These are phyloP conservation scores for Ceratothoa steindachneri DNA, from an alignment of 2,888 invertebrate genomes.

Conservation along the genomic window DNA sequence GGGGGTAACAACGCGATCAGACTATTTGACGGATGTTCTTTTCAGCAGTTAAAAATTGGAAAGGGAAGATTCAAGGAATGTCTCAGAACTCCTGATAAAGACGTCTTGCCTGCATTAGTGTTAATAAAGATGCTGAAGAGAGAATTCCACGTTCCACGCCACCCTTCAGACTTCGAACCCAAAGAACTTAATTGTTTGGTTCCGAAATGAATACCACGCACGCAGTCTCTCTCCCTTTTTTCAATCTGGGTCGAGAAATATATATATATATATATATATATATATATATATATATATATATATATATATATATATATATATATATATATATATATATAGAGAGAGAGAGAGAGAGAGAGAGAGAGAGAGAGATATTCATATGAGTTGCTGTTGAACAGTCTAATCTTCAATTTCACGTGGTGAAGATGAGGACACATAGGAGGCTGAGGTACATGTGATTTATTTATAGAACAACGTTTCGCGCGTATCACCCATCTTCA, in stretches of 20 bases:
- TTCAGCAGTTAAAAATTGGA: constrained; percentile 2
- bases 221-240: too few relatives aligned
- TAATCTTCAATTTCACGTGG: too few relatives aligned
- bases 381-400: too few relatives aligned
- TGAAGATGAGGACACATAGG: too few relatives aligned
- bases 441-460: too few relatives aligned
- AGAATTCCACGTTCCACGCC: not conserved
- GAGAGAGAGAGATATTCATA: not conserved
- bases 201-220: not conserved
- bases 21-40: constrained; percentile 13
- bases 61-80: constrained; percentile 4
- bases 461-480: too few relatives aligned
- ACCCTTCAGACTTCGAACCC: not conserved
- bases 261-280: not conserved
- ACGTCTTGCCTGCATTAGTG: constrained; percentile 4
- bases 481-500: too few relatives aligned
- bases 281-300: not conserved
- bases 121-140: not conserved
- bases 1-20: not conserved
- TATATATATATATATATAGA: not conserved
- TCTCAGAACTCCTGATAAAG: not conserved
- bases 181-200: not conserved
- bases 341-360: not conserved
- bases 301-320: not conserved
- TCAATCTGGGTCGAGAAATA: not conserved